Evolutionary conservation across 1,140 invertebrate genomes (phyloP), one percentile per base, ranked within the genome.

Genomic region (Drosophila sp.): DNA sequence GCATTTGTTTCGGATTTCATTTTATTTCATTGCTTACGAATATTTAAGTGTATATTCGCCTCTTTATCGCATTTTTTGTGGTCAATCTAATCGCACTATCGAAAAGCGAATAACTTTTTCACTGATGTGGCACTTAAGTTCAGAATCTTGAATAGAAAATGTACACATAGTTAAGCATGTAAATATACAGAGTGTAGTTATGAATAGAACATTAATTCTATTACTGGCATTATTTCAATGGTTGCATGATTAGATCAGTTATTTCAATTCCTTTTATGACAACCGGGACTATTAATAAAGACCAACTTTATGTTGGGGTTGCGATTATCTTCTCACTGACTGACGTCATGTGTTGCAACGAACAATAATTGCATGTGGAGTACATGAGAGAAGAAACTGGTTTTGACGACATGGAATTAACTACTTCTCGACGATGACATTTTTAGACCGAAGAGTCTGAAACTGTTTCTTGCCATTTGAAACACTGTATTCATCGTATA

Each of bases 191-290:
- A 21, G 21, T 21, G 21, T 21, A 21, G 14, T 27, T 48, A 6
- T 13, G 45, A 27, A 6, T 48, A n/a, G 21, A 27, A n/a, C 46
- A 4, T 50, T 25, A 27, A 50, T 50, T 50, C 25, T 13, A 48
- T 48, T 48, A 50, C 4, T 27, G 13, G 25, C n/a, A 29, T 50
- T 50, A 50, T 53, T 53, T 53, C 14, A 53, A 36, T 51, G 29
- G 27, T 48, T n/a, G 53, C 13, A 36, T 27, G 57, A 69, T 69
- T 69, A 69, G 65, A 69, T 69, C 51, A 59, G 14, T 18, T 21
- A 29, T 46, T 27, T n/a, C 36, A 59, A 53, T 48, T 16, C 9
- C 18, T 29, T 48, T 67, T 50, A 59, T 48, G 65, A n/a, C 27
- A 18, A 13, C 14, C 46, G 45, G 27, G 29, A 36, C 36, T 34